Base-by-base conservation (phyloP, 2,797 vertebrate genomes). In the Gallinago nigripennis region DNA sequence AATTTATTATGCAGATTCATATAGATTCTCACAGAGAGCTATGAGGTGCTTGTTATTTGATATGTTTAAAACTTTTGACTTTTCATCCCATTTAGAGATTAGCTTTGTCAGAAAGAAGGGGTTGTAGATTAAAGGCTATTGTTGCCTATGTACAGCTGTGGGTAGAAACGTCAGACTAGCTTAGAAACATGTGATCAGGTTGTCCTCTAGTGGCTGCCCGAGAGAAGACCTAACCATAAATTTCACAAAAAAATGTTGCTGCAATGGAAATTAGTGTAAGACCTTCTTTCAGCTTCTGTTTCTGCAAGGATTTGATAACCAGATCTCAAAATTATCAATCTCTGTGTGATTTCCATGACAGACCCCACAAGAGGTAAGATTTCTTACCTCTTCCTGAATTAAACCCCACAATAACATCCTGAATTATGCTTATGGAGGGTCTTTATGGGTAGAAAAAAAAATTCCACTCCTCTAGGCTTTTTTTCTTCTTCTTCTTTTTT, bases 161-260 rank as follows among this genome's bases (percentile, higher is more conserved):
- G 91, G 43, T 71, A 91, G 86, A 80, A 96, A 93, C 9, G 5
- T 90, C 90, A 82, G 50, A 61, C 61, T 71, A 83, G 69, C 28
- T 92, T 93, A 90, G 45, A 95, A 95, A 70, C 94, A 72, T 86
- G 92, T 95, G 89, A 94, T 94, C 94, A 96, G 91, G 91, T 97
- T 96, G 96, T 96, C 94, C 95, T 95, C 96, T 96, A 96, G 96
- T 96, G 96, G 95, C 92, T 96, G 91, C 85, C 94, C 96, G 94
- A 91, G 95, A 94, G 82, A 96, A 94, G 79, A 79, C 88, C 78
- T 91, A 92, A 94, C 39, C 73, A 83, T 72, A 94, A 95, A 94
- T 94, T 93, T 82, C 66, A 57, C 50, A 85, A 63, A 21, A 45
- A 54, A 37, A 54, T 25, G 35, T 69, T 91, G 7, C 86, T 92